Base-by-base conservation (phyloP, 2,113 vertebrate genomes). In the Balaeniceps rex region DNA sequence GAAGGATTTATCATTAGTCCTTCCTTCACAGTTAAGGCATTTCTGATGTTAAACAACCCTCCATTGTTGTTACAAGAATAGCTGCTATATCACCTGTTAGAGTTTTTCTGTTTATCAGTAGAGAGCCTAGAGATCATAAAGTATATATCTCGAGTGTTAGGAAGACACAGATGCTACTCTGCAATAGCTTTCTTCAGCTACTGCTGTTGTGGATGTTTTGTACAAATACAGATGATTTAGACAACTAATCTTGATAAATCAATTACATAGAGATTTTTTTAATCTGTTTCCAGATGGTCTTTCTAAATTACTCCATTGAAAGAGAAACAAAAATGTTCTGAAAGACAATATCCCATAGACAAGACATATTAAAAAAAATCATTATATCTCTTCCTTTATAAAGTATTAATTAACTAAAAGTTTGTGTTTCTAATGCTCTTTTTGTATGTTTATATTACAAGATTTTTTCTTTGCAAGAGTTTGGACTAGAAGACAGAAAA, bases 1-100 rank as follows among this genome's bases (percentile, higher is more conserved):
- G 90, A 71, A 97, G 97, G 95, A 95, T 97, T 96, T 95, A 90
- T 96, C 97, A 98, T 98, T 97, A 97, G 96, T 97, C 94, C 77
- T 85, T 76, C 71, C 87, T 92, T 90, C 88, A 97, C 93, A 98
- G 93, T 96, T 90, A 97, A 94, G 96, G 96, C 69, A 61, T 57
- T 90, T 91, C 71, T 77, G 55, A 66, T 83, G 76, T 69, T 97
- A 72, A 96, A 77, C 91, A 97, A 93, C 66, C 51, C 66, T 85
- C 58, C 87, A 93, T 97, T 98, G 86, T 97, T 93, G 52, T 63
- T 77, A 75, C 47, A 90, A 79, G 58, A 92, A 97, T 95, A 98
- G 91, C 93, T 88, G 69, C 87, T 97, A 57, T 97, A 68, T 83
- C 77, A 97, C 74, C 93, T 96, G 83, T 93, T 96, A 95, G 79